Evolutionary conservation across 2,888 invertebrate species (phyloP), one percentile per base, ranked within the genome.

Genomic region (Octonoba sinensis): DNA sequence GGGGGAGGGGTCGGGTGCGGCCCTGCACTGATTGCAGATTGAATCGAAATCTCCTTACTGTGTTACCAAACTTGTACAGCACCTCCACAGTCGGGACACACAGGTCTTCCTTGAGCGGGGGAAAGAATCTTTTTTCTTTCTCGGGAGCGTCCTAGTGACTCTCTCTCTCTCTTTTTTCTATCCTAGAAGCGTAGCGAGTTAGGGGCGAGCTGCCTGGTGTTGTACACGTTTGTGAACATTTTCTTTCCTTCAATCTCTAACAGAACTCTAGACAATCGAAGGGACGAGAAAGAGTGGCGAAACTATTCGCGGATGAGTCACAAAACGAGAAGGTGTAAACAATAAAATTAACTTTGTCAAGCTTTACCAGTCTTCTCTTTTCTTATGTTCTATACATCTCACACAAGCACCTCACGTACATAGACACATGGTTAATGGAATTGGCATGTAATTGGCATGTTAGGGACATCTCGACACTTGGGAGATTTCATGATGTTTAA

Each of bases 191-290:
- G 27, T 27, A 27, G 27, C 27, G 27, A 27, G 27, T 27, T 59
- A 62, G 60, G 13, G 36, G 27, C 60, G 67, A 69, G 22, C 79
- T 79, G 57, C 73, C 73, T 73, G 79, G 73, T 79, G 79, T 79
- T 73, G 72, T 79, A 79, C 72, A 66, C 47, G 64, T 57, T 49
- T 70, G 44, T 65, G 59, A 73, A 79, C 79, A 67, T 47, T 74
- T 62, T 54, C 65, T 75, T 64, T 62, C 62, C 65, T 75, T 64
- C 67, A 70, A 57, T 65, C 70, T 56, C 66, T 72, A 69, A 81
- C 60, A 74, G 36, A 78, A 72, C 69, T 60, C 60, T 81, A 81
- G 81, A 81, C 81, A 81, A 81, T 81, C 81, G 74, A 81, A 74
- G 57, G 64, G 70, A 66, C 66, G 59, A 70, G 46, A 64, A 78